A percentile compares a stretch with the other conserved stretches of the same genome.
These are phyloP conservation scores for Cepaea hortensis DNA, from an alignment of 2,888 invertebrate genomes.

Conservation along the genomic window DNA sequence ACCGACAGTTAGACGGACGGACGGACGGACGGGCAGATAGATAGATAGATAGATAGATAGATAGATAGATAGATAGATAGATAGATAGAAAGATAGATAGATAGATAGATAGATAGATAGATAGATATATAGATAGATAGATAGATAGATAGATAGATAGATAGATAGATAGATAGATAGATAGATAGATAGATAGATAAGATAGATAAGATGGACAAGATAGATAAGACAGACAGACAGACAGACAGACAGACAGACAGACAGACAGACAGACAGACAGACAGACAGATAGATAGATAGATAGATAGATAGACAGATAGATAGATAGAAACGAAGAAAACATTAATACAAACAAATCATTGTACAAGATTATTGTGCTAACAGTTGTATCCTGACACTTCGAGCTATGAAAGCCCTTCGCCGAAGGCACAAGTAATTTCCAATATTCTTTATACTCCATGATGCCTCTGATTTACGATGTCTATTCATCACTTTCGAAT, in stretches of 20 bases:
- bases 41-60: too few relatives aligned
- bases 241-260: background rate
- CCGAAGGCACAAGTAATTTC: too few relatives aligned
- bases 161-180: constrained; percentile 9
- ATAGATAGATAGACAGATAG: constrained; percentile 8
- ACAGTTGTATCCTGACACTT: too few relatives aligned
- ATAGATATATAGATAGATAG: constrained; percentile 7
- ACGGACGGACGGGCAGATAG: too few relatives aligned
- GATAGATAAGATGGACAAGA: too few relatives aligned
- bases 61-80: background rate
- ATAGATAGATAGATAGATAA: constrained; percentile 6
- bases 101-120: constrained; percentile 13
- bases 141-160: constrained; percentile 13
- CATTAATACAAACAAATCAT: too few relatives aligned
- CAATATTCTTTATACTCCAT: too few relatives aligned
- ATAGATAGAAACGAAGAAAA: background rate
- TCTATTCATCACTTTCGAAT: too few relatives aligned
- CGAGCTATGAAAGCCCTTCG: too few relatives aligned
- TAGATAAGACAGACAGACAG: background rate
- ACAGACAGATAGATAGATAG: constrained; percentile 2
- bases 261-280: background rate
- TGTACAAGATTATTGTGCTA: too few relatives aligned
- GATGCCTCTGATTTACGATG: too few relatives aligned
- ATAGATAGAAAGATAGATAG: background rate
- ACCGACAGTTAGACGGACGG: too few relatives aligned